These are phyloP conservation scores for Podilymbus podiceps DNA, from an alignment of 2,113 vertebrate genomes.

Conservation along the genomic window DNA sequence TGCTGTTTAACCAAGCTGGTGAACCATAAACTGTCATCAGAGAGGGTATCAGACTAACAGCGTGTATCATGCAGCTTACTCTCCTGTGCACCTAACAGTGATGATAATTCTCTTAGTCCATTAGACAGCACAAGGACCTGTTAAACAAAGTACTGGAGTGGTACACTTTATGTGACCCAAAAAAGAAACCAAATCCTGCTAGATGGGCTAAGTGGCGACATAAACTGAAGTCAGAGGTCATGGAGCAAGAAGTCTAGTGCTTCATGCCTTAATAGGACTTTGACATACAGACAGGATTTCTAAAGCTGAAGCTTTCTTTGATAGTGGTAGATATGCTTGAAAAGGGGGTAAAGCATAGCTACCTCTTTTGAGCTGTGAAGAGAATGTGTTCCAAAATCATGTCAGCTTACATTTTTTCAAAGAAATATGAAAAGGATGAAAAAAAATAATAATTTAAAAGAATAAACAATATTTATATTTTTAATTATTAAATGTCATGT, in stretches of 20 bases:
- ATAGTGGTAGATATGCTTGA: not conserved
- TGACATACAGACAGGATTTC: not conserved
- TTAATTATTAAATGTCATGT: not conserved
- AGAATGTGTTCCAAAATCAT: not conserved
- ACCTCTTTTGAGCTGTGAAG: not conserved
- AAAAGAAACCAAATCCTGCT: not conserved
- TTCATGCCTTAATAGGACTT: not conserved
- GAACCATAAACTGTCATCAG: slow-evolving; percentile 76
- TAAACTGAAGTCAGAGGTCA: not conserved
- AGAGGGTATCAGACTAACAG: slow-evolving; percentile 74
- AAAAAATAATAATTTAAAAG: not conserved
- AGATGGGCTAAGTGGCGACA: not conserved
- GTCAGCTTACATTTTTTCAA: not conserved
- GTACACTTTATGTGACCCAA: not conserved
- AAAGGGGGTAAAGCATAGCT: not conserved
- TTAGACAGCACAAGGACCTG: slow-evolving; percentile 60
- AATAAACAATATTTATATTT: not conserved
- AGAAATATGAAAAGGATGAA: not conserved
- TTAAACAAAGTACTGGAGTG: slow-evolving; percentile 29
- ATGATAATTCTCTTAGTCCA: slow-evolving; percentile 63
- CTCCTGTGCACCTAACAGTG: slow-evolving; percentile 53
- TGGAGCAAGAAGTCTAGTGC: not conserved
- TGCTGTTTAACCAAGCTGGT: slow-evolving; percentile 76
- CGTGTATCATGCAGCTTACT: slow-evolving; percentile 54
- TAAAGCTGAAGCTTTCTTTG: not conserved